Evolutionary conservation across 2,113 vertebrate species (phyloP).

Genomic region (Dermatemys mawii): DNA sequence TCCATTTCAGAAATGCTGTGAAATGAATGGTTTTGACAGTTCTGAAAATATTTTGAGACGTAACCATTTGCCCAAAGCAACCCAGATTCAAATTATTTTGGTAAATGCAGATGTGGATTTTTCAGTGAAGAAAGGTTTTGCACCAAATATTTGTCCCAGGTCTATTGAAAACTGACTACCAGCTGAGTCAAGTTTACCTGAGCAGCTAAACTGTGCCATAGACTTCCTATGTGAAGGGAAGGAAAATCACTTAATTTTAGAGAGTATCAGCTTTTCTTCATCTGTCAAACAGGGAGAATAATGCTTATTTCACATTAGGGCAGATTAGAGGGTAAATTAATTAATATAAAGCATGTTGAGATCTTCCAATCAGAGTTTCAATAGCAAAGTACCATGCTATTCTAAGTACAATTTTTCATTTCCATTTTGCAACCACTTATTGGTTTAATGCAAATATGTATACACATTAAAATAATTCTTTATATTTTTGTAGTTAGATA

Average conservation of each 20-base stretch:
- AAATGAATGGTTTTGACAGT: background rate
- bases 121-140: background rate
- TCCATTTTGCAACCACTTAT: background rate
- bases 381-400: background rate
- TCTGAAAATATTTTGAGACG: background rate
- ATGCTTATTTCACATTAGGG: background rate
- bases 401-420: background rate
- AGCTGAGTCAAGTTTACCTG: background rate
- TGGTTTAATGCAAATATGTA: background rate
- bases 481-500: background rate
- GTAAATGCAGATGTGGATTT: background rate
- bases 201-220: background rate
- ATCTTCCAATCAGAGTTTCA: background rate
- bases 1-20: background rate
- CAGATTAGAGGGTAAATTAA: background rate
- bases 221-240: background rate
- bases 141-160: background rate
- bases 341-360: background rate
- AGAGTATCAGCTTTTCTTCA: background rate
- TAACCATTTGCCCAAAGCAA: background rate
- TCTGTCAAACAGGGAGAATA: background rate
- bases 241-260: background rate
- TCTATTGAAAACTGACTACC: background rate
- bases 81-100: background rate
- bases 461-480: background rate